Evolutionary conservation across 2,888 invertebrate genomes (phyloP), one percentile per base, ranked within the genome.

Genomic region (Erebia ligea): DNA sequence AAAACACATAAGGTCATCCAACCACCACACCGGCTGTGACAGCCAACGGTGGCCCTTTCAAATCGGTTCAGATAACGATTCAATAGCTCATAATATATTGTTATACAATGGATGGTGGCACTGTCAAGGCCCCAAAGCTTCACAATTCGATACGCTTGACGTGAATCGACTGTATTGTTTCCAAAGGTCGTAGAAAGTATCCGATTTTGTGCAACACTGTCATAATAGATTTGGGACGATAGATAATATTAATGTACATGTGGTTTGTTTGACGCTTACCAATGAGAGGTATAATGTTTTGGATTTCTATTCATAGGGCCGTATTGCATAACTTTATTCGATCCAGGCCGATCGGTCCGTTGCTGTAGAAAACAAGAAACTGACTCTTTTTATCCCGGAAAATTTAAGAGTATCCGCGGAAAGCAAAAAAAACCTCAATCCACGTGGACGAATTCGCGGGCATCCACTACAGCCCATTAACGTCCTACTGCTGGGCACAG

Each of bases 181-280:
- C 45, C 57, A 73, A 73, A 73, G 73, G 73, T 73, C 73, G 62
- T 52, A 66, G 73, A 73, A 71, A 71, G 66, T 68, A 67, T 48
- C 66, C 45, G 34, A 62, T 66, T 68, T 54, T 71, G 17, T 57
- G 62, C 63, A 68, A 48, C 62, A 57, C 62, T 50, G 66, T 73
- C 56, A 58, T 67, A 71, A 67, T 67, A 67, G 66, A 67, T 67
- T 67, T 67, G 57, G 57, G 57, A 57, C 56, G 57, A 48, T 21
- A 62, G 61, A 62, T 48, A 48, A 62, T 45, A 42, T 45, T 40
- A 57, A 57, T 25, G 57, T 57, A 57, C 10, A 25, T 67, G 5
- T 45, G 21, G 25, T 67, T 67, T 48, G 66, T 57, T 67, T 58
- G 45, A n/a, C 57, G 66, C 21, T 13, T 67, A 42, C 48, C 45